These are phyloP conservation scores for Dendrocincla fuliginosa DNA, from an alignment of 2,797 vertebrate genomes.

Conservation along the genomic window DNA sequence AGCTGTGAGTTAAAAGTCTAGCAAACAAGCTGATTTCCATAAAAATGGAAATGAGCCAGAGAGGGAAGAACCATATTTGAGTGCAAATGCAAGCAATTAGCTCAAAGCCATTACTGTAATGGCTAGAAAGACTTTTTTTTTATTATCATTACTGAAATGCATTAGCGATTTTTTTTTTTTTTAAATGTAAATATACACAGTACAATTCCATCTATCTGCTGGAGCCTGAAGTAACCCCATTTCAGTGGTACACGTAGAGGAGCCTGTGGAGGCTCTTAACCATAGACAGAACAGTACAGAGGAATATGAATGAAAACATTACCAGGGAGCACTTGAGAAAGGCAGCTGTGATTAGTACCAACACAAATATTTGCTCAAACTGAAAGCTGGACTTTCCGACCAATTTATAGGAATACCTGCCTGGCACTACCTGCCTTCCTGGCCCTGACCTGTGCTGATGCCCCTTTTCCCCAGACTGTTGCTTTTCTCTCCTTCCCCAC, in stretches of 20 bases:
- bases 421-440: not conserved
- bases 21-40: constrained; percentile 58
- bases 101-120: constrained; percentile 63
- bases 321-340: not conserved
- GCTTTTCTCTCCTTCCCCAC: not conserved
- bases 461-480: not conserved
- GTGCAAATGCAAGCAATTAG: constrained; percentile 60
- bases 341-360: not conserved
- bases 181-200: constrained; percentile 49
- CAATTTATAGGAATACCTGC: not conserved
- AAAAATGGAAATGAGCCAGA: constrained; percentile 58
- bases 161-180: constrained; percentile 40
- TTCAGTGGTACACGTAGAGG: not conserved
- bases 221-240: constrained; percentile 8
- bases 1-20: constrained; percentile 1
- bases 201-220: constrained; percentile 10
- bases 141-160: constrained; percentile 47
- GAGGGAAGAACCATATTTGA: constrained; percentile 27
- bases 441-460: not conserved
- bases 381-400: not conserved
- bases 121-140: not conserved
- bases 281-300: not conserved
- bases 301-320: constrained; percentile 1
- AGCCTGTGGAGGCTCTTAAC: not conserved
- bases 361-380: not conserved